Conservation (phyloP, 2,797 vertebrate genomes). For the Ctenopoma kingsleyae region DNA sequence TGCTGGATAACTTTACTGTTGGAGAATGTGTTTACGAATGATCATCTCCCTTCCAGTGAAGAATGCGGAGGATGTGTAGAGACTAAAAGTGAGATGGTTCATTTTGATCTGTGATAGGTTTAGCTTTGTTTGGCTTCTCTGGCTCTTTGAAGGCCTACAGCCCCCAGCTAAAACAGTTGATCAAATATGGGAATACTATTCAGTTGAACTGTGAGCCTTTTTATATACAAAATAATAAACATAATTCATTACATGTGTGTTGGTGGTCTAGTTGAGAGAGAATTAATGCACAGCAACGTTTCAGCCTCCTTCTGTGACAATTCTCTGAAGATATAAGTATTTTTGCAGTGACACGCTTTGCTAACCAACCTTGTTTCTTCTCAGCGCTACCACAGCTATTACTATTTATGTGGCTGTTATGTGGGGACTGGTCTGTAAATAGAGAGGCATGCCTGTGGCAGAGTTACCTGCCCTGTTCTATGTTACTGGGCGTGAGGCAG, state of each 20-base stretch:
- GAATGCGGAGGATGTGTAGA: constrained; percentile 69
- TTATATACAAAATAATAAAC: background rate
- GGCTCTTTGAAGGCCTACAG: constrained; percentile 19
- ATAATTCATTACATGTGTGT: background rate
- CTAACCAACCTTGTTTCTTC: constrained; percentile 38
- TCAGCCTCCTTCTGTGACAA: constrained; percentile 1
- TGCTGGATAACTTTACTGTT: constrained; percentile 86
- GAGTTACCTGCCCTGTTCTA: constrained; percentile 81
- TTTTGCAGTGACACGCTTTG: constrained; percentile 29
- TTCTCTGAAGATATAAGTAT: constrained; percentile 17
- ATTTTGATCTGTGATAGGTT: constrained; percentile 41
- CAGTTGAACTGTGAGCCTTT: constrained; percentile 14
- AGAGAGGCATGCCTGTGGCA: constrained; percentile 79
- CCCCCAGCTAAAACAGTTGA: constrained; percentile 2
- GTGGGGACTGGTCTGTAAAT: constrained; percentile 74
- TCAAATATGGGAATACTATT: constrained; percentile 9
- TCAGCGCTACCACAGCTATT: constrained; percentile 32
- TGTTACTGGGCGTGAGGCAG: constrained; percentile 79
- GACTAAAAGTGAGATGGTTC: constrained; percentile 39
- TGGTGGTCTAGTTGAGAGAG: background rate
- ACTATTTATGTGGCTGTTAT: constrained; percentile 67
- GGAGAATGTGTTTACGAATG: constrained; percentile 82
- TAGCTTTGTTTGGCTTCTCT: constrained; percentile 42
- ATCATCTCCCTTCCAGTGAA: constrained; percentile 75
- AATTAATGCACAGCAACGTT: background rate